Percentiles rank a stretch among this genome's conserved stretches.
Evolutionary conservation across 2,888 invertebrate species (phyloP).

Genomic region (Aphodius sticticus): DNA sequence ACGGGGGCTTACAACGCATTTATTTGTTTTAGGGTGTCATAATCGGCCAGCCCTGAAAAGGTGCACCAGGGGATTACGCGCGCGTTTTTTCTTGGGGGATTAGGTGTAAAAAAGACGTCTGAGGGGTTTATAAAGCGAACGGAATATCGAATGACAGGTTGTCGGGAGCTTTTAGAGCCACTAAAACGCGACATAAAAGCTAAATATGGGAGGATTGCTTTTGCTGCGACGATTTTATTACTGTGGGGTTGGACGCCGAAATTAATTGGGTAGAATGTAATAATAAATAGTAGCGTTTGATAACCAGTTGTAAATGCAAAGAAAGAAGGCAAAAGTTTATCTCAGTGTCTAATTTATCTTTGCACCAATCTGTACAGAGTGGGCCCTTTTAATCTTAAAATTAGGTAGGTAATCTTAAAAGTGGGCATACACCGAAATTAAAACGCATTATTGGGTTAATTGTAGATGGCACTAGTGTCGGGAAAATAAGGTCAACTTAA

Average conservation of each 20-base stretch:
- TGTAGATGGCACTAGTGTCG: too few species aligned
- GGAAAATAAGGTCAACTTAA: too few species aligned
- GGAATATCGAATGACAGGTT: not conserved
- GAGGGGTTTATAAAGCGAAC: not conserved
- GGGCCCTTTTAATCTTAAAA: too few species aligned
- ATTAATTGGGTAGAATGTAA: not conserved
- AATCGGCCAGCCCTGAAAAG: conserved; percentile 32
- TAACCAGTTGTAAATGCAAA: not conserved
- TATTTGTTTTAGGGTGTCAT: conserved; percentile 38
- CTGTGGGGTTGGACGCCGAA: not conserved
- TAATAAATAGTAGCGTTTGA: not conserved
- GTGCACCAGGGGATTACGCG: conserved; percentile 25
- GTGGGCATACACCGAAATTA: too few species aligned
- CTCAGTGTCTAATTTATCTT: too few species aligned
- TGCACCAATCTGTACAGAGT: too few species aligned
- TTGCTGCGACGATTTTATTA: not conserved
- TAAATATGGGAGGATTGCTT: not conserved
- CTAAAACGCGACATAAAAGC: not conserved
- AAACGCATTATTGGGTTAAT: too few species aligned
- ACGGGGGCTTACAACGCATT: conserved; percentile 33
- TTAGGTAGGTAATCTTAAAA: too few species aligned
- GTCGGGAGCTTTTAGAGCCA: not conserved
- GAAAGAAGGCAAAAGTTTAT: too few species aligned
- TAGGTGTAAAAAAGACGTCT: not conserved
- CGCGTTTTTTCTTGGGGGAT: not conserved